Conservation (phyloP, 64 coral and sea anemone genomes). For the Hydrozoanthus tunicans region DNA sequence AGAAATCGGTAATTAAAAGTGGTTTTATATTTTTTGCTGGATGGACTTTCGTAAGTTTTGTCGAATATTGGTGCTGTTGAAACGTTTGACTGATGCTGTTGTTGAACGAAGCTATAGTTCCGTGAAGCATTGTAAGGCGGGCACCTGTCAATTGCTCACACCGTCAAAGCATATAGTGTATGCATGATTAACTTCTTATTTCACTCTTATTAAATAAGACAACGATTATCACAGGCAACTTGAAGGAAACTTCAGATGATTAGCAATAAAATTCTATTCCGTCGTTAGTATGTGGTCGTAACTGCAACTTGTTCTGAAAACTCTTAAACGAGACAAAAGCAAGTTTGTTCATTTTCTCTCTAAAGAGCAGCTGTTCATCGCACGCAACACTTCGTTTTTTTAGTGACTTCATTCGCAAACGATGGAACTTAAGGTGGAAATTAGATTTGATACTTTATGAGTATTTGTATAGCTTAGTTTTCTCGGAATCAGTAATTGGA, state of each 20-base stretch:
- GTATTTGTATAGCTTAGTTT: no score
- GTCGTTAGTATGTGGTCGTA: neutral
- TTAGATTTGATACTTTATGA: neutral
- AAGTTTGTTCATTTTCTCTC: neutral
- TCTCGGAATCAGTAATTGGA: no score
- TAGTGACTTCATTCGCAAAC: constrained; percentile 23
- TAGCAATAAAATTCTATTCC: no score
- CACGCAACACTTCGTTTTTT: neutral
- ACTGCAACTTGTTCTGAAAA: neutral
- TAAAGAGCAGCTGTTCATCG: no score
- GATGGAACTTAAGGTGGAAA: neutral
- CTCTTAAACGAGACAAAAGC: neutral
- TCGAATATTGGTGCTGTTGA: neutral
- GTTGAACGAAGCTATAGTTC: neutral
- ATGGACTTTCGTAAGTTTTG: neutral
- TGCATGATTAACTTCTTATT: constrained; percentile 54
- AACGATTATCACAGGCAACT: neutral
- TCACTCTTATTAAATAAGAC: neutral
- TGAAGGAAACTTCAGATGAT: neutral
- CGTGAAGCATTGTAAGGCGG: neutral
- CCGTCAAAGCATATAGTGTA: neutral
- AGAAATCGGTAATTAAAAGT: no score
- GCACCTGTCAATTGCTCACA: neutral
- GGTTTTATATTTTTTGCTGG: no score
- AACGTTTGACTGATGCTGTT: constrained; percentile 27